Conservation (phyloP, 2,797 vertebrate genomes). For the Buceros bicornis region DNA sequence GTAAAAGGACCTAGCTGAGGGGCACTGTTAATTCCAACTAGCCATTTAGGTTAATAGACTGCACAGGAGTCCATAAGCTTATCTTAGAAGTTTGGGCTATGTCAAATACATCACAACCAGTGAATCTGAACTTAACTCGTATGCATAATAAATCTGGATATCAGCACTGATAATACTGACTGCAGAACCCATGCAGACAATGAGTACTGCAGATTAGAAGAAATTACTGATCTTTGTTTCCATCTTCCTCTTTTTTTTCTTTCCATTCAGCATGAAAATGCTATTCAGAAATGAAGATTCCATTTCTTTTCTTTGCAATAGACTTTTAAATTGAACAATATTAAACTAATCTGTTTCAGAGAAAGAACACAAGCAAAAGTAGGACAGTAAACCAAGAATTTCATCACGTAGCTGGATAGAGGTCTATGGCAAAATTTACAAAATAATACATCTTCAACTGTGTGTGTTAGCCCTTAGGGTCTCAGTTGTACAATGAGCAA, state of each 20-base stretch:
- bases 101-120: not conserved
- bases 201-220: not conserved
- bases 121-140: not conserved
- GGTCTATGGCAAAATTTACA: slow-evolving; percentile 37
- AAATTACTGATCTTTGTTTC: not conserved
- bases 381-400: slow-evolving; percentile 31
- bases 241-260: not conserved
- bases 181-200: not conserved
- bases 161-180: not conserved
- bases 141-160: not conserved
- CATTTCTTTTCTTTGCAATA: not conserved
- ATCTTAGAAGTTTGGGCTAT: not conserved
- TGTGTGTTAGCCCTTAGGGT: slow-evolving; percentile 2
- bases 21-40: not conserved
- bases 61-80: not conserved
- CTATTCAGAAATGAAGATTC: not conserved
- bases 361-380: not conserved
- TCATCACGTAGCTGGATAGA: not conserved
- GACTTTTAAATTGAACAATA: not conserved
- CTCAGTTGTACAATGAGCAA: slow-evolving; percentile 54
- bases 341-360: slow-evolving; percentile 34
- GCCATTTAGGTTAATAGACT: not conserved
- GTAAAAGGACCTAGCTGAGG: not conserved
- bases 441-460: slow-evolving; percentile 55
- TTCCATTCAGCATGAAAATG: not conserved